phyloP scores from a whole-genome alignment of 2,888 invertebrate species.

The Euplexia lucipara region DNA sequence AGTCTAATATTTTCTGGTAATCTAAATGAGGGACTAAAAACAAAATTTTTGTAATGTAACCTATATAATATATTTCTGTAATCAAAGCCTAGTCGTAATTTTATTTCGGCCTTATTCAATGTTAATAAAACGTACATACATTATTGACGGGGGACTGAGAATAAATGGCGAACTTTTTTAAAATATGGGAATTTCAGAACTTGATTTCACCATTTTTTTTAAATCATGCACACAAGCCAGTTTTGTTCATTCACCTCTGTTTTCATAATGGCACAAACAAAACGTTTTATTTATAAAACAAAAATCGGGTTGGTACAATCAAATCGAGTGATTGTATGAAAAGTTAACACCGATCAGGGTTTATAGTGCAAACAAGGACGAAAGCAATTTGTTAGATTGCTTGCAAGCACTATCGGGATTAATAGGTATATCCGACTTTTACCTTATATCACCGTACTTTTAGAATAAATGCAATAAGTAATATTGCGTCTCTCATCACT shows the following conservation, averaged over 20 bases:
- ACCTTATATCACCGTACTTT: slow-evolving; percentile 1
- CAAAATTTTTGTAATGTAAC: too few species aligned
- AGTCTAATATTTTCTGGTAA: too few species aligned
- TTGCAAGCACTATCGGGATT: slow-evolving; percentile 33
- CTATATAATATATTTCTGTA: too few species aligned
- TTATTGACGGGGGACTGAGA: too few species aligned
- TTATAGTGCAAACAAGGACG: slow-evolving; percentile 24
- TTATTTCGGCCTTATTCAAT: too few species aligned
- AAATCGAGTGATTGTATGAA: slow-evolving; percentile 32
- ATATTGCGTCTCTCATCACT: background rate
- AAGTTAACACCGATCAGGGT: slow-evolving; percentile 17
- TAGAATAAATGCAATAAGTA: background rate
- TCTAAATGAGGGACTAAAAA: too few species aligned
- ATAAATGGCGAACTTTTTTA: too few species aligned
- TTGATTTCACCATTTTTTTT: background rate
- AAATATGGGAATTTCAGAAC: background rate
- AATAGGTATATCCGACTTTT: background rate
- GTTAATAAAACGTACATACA: too few species aligned
- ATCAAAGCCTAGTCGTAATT: too few species aligned
- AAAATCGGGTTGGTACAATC: slow-evolving; percentile 17
- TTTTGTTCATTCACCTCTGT: slow-evolving; percentile 6
- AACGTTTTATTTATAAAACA: slow-evolving; percentile 8
- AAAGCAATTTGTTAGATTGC: slow-evolving; percentile 34
- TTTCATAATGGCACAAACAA: slow-evolving; percentile 25
- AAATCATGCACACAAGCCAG: background rate